Evolutionary conservation across 2,888 invertebrate genomes (phyloP).

Genomic region (Dryadula phaetusa): DNA sequence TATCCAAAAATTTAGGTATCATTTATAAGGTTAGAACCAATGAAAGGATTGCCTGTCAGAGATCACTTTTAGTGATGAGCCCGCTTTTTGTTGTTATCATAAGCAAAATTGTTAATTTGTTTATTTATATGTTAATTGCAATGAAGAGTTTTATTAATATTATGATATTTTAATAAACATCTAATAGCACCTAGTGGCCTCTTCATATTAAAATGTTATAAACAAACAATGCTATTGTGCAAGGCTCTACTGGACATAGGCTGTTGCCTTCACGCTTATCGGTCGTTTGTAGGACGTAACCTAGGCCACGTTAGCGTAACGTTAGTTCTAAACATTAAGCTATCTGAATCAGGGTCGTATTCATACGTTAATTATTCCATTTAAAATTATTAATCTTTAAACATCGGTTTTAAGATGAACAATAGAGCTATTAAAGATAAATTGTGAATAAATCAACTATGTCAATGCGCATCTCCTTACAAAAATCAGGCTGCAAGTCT

Average conservation of each 20-base stretch:
- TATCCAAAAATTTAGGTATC: too few species aligned
- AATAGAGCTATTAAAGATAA: not conserved
- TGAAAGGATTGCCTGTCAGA: too few species aligned
- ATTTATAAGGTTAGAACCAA: too few species aligned
- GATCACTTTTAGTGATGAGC: too few species aligned
- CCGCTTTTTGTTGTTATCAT: too few species aligned
- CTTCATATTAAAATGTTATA: constrained; percentile 55
- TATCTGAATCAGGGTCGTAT: constrained; percentile 12
- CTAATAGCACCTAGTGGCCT: constrained; percentile 50
- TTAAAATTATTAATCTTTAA: constrained; percentile 1
- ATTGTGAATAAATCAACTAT: constrained; percentile 7
- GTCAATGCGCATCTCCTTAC: too few species aligned
- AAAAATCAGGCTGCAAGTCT: too few species aligned
- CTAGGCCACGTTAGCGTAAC: constrained; percentile 24
- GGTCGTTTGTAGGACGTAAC: constrained; percentile 52
- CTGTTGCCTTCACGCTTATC: constrained; percentile 63
- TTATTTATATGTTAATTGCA: not conserved
- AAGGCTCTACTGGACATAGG: constrained; percentile 57
- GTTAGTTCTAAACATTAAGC: constrained; percentile 9
- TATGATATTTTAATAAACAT: not conserved
- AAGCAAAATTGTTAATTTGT: too few species aligned
- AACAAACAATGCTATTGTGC: constrained; percentile 60
- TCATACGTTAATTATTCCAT: not conserved
- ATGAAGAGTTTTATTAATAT: too few species aligned
- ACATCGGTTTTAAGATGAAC: constrained; percentile 8